Conservation (phyloP, 1,140 invertebrate genomes). For the Lamellibrachia luymesi region DNA sequence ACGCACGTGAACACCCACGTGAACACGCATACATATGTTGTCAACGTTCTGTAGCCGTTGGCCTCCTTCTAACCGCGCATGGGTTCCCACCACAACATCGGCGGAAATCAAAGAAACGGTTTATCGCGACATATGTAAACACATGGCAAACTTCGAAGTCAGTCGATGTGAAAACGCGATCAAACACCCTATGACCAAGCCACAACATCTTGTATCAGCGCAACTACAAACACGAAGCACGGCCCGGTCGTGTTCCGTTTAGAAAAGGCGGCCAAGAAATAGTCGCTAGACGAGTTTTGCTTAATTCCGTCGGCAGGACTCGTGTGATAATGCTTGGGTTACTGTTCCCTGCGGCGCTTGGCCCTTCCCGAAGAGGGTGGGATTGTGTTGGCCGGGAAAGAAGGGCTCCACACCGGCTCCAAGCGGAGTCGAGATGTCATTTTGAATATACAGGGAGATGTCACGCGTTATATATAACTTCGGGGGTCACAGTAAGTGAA, state of each 20-base stretch:
- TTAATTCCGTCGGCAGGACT: neutral
- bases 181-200: neutral
- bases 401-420: neutral
- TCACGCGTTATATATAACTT: too few species aligned
- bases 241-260: neutral
- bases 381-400: neutral
- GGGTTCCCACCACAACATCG: neutral
- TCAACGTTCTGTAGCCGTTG: neutral
- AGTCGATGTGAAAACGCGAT: neutral
- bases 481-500: too few species aligned
- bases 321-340: neutral
- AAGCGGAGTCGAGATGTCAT: neutral
- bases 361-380: neutral
- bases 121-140: constrained; percentile 5
- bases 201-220: neutral
- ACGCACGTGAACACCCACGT: neutral
- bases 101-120: neutral
- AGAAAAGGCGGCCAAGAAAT: neutral
- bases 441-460: too few species aligned
- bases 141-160: neutral
- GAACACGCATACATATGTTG: neutral
- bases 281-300: neutral
- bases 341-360: neutral
- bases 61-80: neutral
- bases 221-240: neutral